Conservation (phyloP, 1,140 invertebrate genomes). For the Papilio dardanus region DNA sequence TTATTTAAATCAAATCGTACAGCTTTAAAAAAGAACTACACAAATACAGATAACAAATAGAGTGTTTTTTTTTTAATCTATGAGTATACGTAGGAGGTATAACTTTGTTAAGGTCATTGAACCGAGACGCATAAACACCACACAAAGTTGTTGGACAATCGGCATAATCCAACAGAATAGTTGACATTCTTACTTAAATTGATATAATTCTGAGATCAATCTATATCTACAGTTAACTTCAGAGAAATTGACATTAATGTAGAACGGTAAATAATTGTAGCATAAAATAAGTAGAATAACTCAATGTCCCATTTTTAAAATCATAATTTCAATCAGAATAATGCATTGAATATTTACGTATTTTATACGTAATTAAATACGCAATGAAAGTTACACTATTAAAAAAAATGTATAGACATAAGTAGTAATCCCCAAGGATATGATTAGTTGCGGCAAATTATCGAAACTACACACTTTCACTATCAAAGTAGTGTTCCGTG, state of each 20-base stretch:
- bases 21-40: too few relatives aligned
- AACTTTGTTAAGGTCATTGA: background rate
- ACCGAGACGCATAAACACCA: background rate
- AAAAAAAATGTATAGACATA: background rate
- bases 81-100: background rate
- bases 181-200: constrained; percentile 17
- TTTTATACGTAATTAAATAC: too few relatives aligned
- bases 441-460: background rate
- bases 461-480: background rate
- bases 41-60: too few relatives aligned
- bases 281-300: too few relatives aligned
- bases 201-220: constrained; percentile 4
- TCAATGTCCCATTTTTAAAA: too few relatives aligned
- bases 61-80: background rate
- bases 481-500: background rate
- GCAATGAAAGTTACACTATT: too few relatives aligned
- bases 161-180: constrained; percentile 3
- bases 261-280: background rate
- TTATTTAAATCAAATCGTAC: background rate
- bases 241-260: background rate
- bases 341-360: too few relatives aligned
- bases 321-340: too few relatives aligned
- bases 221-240: background rate
- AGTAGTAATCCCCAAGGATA: background rate
- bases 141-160: constrained; percentile 10